Base-by-base conservation (phyloP, 1,140 invertebrate species). In the Brevipalpus yothersi region DNA sequence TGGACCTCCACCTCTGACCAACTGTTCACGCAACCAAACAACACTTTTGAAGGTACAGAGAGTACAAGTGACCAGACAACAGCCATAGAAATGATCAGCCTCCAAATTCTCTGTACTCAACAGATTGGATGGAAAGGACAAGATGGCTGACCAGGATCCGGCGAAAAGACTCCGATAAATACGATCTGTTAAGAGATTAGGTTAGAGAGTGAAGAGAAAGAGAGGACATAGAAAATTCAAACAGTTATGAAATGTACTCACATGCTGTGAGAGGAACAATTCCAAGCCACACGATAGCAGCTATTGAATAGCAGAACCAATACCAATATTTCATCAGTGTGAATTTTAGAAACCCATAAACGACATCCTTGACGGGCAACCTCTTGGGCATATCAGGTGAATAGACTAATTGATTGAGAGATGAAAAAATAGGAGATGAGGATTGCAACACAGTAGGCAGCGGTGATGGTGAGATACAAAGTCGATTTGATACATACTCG, bases 341-440 rank as follows among this genome's bases (percentile, higher is more conserved):
- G 96, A 79, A 62, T 89, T 95, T 80, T 53, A 94, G 76, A 19
- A 97, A 72, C 1, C 93, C 92, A 59, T 81, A 82, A 0, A 90
- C 76, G 1, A 94, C 86, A 70, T 93, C 90, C 63, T 80, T 78
- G 23, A 97, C 75, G 0, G 94, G 94, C 63, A 99, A 72, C 61
- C 93, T 76, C 54, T 93, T 82, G 11, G 94, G 94, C 94, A 98
- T 99, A 69, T 98, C 92, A 23, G 92, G 88, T 11, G 91, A 91
- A 75, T 98, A 99, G 64, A 99, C n/a, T n/a, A n/a, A n/a, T n/a
- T n/a, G n/a, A n/a, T n/a, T n/a, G n/a, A n/a, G n/a, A n/a, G n/a
- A n/a, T n/a, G n/a, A n/a, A n/a, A n/a, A n/a, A n/a, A n/a, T n/a
- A n/a, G n/a, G n/a, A n/a, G n/a, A n/a, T n/a, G n/a, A n/a, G n/a